Conservation (phyloP, 2,113 vertebrate species). For the Ailurus styani region DNA sequence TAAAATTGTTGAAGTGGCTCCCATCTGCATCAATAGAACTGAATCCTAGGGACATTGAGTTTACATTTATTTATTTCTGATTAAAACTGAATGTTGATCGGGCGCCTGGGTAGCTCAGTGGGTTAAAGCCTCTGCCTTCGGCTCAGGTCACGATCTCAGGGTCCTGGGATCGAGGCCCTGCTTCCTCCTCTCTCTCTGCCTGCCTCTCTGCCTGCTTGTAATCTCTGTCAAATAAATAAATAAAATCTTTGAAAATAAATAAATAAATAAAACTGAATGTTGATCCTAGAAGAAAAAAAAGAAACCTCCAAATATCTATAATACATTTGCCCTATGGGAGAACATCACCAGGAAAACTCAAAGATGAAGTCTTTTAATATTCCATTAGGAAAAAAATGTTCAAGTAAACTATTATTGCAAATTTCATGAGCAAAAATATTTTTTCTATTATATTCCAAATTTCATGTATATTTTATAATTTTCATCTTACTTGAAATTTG, state of each 20-base stretch:
- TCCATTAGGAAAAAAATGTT: not conserved
- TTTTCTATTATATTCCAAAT: not conserved
- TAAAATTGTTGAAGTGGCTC: not conserved
- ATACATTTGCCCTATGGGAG: not conserved
- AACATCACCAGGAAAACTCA: not conserved
- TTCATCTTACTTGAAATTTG: not conserved
- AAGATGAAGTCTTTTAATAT: not conserved
- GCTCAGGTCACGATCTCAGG: too few species aligned
- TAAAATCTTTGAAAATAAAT: too few species aligned
- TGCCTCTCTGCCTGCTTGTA: too few species aligned
- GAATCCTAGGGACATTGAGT: not conserved
- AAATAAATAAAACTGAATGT: not conserved
- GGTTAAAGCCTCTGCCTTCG: too few species aligned
- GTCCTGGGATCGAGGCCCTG: too few species aligned
- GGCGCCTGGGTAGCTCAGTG: too few species aligned
- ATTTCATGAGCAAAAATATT: not conserved
- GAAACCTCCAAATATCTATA: not conserved
- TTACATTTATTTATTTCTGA: not conserved
- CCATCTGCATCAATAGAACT: not conserved
- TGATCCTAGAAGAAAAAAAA: not conserved
- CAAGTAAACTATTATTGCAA: not conserved
- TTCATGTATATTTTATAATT: not conserved
- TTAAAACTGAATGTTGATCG: not conserved
- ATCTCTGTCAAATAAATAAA: too few species aligned
- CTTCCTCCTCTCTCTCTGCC: too few species aligned